Evolutionary conservation across 2,888 invertebrate genomes (phyloP).

Genomic region (Hipparchia sbordonii): DNA sequence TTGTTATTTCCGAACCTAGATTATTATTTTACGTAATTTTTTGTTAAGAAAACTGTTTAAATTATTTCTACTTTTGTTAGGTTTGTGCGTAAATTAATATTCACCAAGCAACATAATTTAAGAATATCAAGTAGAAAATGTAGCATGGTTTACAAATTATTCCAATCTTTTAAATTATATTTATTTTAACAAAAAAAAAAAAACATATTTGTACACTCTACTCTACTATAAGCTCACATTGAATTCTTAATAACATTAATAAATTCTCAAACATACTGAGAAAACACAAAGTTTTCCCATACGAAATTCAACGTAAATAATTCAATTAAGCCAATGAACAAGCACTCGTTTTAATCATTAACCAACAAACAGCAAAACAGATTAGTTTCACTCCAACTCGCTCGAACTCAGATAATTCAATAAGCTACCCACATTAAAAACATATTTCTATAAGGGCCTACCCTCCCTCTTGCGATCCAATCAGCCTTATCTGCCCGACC

Average conservation of each 20-base stretch:
- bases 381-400: slow-evolving; percentile 70
- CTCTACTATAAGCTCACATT: no score
- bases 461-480: slow-evolving; percentile 71
- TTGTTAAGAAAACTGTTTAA: no score
- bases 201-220: no score
- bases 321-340: slow-evolving; percentile 57
- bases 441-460: slow-evolving; percentile 76
- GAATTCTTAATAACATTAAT: neutral
- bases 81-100: no score
- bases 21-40: no score
- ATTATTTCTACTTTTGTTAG: no score
- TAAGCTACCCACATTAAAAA: slow-evolving; percentile 81
- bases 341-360: slow-evolving; percentile 56
- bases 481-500: slow-evolving; percentile 78
- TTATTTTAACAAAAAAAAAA: no score
- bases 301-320: slow-evolving; percentile 30
- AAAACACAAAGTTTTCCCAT: slow-evolving; percentile 10
- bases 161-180: no score
- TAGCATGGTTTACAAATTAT: no score
- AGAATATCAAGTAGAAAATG: no score
- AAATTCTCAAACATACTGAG: slow-evolving; percentile 5
- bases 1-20: no score
- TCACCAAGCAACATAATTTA: no score
- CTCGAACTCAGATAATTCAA: slow-evolving; percentile 76
- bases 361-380: slow-evolving; percentile 58